Conservation (phyloP, 2,888 invertebrate species). For the Rhagonycha fulva region DNA sequence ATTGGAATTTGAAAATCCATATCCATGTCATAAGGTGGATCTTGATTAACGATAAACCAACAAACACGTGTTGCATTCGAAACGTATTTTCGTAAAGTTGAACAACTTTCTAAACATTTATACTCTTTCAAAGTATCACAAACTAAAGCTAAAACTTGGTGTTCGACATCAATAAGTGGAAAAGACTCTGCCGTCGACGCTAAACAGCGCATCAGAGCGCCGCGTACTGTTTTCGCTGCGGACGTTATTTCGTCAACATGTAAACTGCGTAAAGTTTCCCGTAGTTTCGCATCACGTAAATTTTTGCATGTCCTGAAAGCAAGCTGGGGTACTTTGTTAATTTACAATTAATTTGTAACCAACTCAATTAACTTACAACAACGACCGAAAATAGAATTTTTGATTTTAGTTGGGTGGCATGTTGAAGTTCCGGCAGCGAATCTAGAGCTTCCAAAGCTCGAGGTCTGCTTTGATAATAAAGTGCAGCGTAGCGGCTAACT, state of each 20-base stretch:
- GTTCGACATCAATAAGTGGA: conserved; percentile 69
- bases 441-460: conserved; percentile 87
- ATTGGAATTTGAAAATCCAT: conserved; percentile 71
- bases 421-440: conserved; percentile 76
- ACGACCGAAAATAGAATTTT: conserved; percentile 96
- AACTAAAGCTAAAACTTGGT: conserved; percentile 64
- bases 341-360: conserved; percentile 16
- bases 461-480: conserved; percentile 84
- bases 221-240: conserved; percentile 50
- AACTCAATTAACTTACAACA: conserved; percentile 72
- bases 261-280: conserved; percentile 66
- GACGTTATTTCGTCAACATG: conserved; percentile 50
- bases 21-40: conserved; percentile 67
- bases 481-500: conserved; percentile 79
- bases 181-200: conserved; percentile 72
- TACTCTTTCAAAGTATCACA: conserved; percentile 92
- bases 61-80: conserved; percentile 83
- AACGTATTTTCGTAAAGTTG: conserved; percentile 78
- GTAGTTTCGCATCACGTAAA: conserved; percentile 73
- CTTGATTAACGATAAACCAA: conserved; percentile 83
- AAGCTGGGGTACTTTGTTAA: conserved; percentile 58
- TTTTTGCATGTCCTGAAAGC: conserved; percentile 74
- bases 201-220: conserved; percentile 50
- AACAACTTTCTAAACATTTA: conserved; percentile 81
- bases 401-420: conserved; percentile 87